A percentile compares a stretch with the other conserved stretches of the same genome.
These are phyloP conservation scores for Xestia rhomboidea DNA, from an alignment of 2,888 invertebrate species.

Conservation along the genomic window DNA sequence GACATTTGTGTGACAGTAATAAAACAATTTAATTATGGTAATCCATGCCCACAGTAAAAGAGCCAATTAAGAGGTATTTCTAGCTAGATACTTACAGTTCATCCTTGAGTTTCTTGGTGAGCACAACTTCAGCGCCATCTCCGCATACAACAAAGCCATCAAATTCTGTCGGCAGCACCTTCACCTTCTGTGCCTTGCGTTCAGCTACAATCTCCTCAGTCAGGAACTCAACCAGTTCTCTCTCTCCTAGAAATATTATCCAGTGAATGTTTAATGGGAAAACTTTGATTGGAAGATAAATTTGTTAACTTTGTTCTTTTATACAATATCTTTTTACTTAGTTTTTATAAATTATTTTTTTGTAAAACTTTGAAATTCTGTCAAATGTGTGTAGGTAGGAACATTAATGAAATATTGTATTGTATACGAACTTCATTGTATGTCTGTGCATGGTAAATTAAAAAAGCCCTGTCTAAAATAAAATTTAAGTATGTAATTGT, in stretches of 20 bases:
- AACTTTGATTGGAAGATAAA: not conserved
- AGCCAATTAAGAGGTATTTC: not conserved
- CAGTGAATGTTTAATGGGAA: not conserved
- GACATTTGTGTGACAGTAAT: not conserved
- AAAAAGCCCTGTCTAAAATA: not conserved
- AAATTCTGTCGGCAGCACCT: conserved; percentile 93
- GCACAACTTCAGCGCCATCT: conserved; percentile 95
- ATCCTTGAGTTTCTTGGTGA: conserved; percentile 93
- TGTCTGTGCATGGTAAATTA: not conserved
- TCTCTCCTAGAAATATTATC: conserved; percentile 91
- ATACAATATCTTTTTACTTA: not conserved
- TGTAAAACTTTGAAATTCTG: not conserved
- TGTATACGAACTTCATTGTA: not conserved
- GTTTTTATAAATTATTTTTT: too few relatives aligned
- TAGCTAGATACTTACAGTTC: conserved; percentile 92
- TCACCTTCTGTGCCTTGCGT: conserved; percentile 94
- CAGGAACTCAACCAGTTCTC: conserved; percentile 96
- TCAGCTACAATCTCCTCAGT: conserved; percentile 98
- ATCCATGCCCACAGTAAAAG: not conserved
- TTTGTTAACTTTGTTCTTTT: not conserved
- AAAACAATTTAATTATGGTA: too few relatives aligned
- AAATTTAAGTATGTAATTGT: not conserved
- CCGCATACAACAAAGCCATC: conserved; percentile 95
- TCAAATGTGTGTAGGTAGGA: not conserved
- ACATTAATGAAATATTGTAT: not conserved